Evolutionary conservation across 2,113 vertebrate species (phyloP).

Genomic region (Tringa solitaria): DNA sequence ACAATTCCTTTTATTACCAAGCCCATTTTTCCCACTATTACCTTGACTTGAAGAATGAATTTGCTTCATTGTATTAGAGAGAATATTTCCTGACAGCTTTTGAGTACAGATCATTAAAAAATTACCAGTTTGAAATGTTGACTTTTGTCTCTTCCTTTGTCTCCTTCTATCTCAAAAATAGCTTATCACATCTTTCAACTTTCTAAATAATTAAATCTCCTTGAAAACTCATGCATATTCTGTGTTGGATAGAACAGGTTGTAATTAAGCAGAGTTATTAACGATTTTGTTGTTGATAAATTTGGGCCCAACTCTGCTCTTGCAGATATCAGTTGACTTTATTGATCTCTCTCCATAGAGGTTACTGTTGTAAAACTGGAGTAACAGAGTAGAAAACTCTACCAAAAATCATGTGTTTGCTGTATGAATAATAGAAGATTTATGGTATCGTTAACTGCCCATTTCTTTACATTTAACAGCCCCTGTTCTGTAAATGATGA

Average conservation of each 20-base stretch:
- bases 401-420: background rate
- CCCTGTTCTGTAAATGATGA: background rate
- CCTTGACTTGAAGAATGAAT: conserved; percentile 17
- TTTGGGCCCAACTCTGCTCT: conserved; percentile 1
- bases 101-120: conserved; percentile 59
- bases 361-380: background rate
- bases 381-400: background rate
- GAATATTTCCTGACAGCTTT: conserved; percentile 61
- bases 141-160: conserved; percentile 49
- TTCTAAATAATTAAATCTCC: conserved; percentile 61
- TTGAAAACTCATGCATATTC: conserved; percentile 41
- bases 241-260: conserved; percentile 18
- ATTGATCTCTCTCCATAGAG: background rate
- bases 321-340: background rate
- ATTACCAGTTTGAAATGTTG: conserved; percentile 56
- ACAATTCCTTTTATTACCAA: conserved; percentile 32
- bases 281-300: conserved; percentile 43
- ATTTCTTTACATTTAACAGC: background rate
- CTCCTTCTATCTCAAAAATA: conserved; percentile 41
- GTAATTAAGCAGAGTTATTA: conserved; percentile 56
- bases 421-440: background rate
- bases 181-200: conserved; percentile 55
- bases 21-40: background rate
- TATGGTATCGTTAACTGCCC: background rate
- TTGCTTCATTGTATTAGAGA: conserved; percentile 38